Evolutionary conservation across 2,888 invertebrate species (phyloP).

Genomic region (Ametastegia equiseti): DNA sequence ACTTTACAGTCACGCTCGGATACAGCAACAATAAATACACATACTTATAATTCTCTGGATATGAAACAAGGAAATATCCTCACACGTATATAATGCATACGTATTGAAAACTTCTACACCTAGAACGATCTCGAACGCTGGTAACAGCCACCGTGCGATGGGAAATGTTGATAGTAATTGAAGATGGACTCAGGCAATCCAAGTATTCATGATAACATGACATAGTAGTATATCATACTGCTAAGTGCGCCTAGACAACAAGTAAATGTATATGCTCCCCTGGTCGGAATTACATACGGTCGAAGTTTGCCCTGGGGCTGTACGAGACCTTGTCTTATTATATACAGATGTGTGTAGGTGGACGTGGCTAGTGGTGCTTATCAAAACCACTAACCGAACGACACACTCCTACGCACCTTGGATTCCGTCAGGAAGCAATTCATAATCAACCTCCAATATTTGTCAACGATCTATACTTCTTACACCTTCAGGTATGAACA

Average conservation of each 20-base stretch:
- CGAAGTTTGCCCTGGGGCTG: conserved; percentile 18
- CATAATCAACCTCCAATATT: not conserved
- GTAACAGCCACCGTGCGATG: not conserved
- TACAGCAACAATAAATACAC: not conserved
- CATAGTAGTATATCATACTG: not conserved
- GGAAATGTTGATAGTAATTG: not conserved
- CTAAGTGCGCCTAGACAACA: not conserved
- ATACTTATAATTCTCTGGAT: not conserved
- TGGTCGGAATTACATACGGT: conserved; percentile 20
- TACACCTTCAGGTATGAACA: not conserved
- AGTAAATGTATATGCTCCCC: not conserved
- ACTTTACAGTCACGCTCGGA: not conserved
- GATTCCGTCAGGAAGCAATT: conserved; percentile 32
- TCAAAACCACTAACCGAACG: conserved; percentile 5
- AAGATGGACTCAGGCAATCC: not conserved
- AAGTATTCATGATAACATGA: conserved; percentile 11
- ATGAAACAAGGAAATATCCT: not conserved
- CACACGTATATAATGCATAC: too few relatives aligned
- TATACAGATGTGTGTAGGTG: conserved; percentile 26
- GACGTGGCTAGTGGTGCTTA: conserved; percentile 27
- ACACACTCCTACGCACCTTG: conserved; percentile 29
- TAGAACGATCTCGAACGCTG: too few relatives aligned
- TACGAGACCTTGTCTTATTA: conserved; percentile 29
- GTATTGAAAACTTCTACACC: too few relatives aligned
- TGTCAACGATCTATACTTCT: not conserved